Evolutionary conservation across 1,140 invertebrate species (phyloP).

Genomic region (Lepidotrigona ventralis): DNA sequence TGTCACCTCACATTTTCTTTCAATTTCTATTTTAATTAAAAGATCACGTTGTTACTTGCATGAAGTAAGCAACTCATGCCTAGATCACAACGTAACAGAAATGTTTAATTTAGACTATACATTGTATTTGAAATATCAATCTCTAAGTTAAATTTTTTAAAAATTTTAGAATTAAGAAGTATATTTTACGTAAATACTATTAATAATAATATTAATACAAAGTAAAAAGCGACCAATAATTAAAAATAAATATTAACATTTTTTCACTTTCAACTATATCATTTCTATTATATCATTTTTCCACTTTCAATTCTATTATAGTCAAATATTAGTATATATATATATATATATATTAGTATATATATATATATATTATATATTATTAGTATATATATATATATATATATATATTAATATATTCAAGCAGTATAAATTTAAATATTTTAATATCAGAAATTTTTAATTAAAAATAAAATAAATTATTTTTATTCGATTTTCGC

Average conservation of each 20-base stretch:
- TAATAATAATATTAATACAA: neutral
- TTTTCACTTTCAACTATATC: too few relatives aligned
- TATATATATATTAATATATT: too few relatives aligned
- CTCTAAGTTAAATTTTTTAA: too few relatives aligned
- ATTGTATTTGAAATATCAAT: too few relatives aligned
- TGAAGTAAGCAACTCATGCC: slow-evolving; percentile 14
- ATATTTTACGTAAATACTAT: neutral
- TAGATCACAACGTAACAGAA: neutral
- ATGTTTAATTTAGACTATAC: neutral
- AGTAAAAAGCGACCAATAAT: neutral
- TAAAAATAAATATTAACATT: neutral
- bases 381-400: too few relatives aligned
- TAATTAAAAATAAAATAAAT: neutral
- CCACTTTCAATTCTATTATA: neutral
- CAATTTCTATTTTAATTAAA: slow-evolving; percentile 17
- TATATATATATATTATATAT: too few relatives aligned
- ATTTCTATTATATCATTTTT: neutral
- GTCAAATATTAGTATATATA: neutral
- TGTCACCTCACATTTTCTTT: slow-evolving; percentile 18
- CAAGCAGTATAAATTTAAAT: neutral
- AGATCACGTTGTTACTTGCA: slow-evolving; percentile 28
- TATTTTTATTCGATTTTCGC: neutral
- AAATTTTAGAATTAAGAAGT: neutral
- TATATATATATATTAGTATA: too few relatives aligned
- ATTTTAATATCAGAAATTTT: neutral